phyloP scores from a whole-genome alignment of 2,113 vertebrate genomes.

The Petroica traversi region DNA sequence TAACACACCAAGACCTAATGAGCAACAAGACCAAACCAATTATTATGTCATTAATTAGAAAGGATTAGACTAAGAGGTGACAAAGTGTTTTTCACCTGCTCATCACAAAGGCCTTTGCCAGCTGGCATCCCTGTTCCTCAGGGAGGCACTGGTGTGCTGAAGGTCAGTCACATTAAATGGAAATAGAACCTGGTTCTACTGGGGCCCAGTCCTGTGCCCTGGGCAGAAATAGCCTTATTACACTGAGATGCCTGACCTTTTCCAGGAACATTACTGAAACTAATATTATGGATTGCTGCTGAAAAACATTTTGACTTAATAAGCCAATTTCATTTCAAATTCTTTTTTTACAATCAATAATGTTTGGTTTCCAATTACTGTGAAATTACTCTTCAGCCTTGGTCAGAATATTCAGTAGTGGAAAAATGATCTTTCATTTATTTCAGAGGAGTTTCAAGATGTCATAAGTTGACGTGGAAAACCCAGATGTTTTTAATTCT shows the following conservation, averaged over 20 bases:
- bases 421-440: neutral
- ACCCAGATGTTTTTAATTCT: conserved; percentile 35
- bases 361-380: neutral
- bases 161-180: neutral
- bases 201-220: neutral
- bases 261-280: neutral
- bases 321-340: neutral
- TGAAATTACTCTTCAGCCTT: neutral
- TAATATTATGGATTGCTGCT: neutral
- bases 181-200: rapidly evolving
- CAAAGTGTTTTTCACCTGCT: neutral
- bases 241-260: neutral
- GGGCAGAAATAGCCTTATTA: neutral
- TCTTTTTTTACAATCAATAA: neutral
- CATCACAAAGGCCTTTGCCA: neutral
- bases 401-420: neutral
- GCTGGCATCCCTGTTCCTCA: rapidly evolving
- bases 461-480: neutral
- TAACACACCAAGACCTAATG: neutral
- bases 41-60: neutral
- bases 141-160: neutral
- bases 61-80: neutral
- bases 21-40: neutral
- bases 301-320: neutral
- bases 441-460: neutral